Evolutionary conservation across 2,113 vertebrate species (phyloP), one percentile per base, ranked within the genome.

Genomic region (Peromyscus californicus): DNA sequence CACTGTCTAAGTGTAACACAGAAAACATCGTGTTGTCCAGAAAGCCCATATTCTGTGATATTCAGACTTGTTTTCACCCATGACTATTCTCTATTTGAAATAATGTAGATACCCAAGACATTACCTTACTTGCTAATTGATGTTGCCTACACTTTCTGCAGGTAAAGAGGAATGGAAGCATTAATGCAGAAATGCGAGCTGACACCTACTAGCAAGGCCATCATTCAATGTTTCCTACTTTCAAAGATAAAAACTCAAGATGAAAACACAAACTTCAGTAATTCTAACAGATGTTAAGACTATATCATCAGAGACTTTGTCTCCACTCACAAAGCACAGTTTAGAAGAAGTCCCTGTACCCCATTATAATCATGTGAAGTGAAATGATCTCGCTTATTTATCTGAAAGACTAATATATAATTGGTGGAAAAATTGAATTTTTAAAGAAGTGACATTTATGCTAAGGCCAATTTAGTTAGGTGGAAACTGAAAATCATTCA

Each of bases 371-470:
- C 48, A 92, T 26, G 29, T 87, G 31, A 82, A 92, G 29, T 87
- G 31, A 82, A 92, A 92, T 93, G 89, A 24, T 92, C 57, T 11
- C n/a, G 78, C 39, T 48, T 42, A 74, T 80, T 96, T 69, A 80
- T 82, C 15, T 75, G 91, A 78, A 91, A 93, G 93, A 72, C 39
- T 74, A 48, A 88, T 57, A 86, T 92, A 92, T 76, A 76, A 86
- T 78, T 95, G 92, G 39, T 42, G n/a, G 39, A 84, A 95, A 90
- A 91, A 36, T 11, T 21, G 69, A 5, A n/a, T 7, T 93, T 96
- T 70, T 93, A 48, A 82, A 76, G 26, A 96, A 92, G 79, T 86
- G 75, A 80, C 79, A 90, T 83, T 95, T 89, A 51, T 82, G 39
- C 5, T 54, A 92, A 39, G 42, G 61, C 12, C 59, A 76, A 75